phyloP scores from a whole-genome alignment of 2,113 vertebrate genomes.

The Geothlypis trichas region DNA sequence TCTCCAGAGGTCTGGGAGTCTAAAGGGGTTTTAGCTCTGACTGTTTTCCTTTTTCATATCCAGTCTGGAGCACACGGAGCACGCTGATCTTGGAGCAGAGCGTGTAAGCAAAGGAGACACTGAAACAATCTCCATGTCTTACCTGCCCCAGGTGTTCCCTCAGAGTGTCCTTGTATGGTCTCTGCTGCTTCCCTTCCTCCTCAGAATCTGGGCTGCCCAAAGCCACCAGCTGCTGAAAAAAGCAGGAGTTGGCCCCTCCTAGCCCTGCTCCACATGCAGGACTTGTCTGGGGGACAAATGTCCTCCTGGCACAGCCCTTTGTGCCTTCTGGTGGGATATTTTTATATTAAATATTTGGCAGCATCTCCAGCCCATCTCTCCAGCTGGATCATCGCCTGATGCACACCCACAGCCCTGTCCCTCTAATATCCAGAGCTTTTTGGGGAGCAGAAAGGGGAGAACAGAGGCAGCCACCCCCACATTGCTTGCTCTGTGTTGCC shows the following conservation, averaged over 20 bases:
- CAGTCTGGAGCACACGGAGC: background rate
- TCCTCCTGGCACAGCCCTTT: background rate
- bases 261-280: background rate
- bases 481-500: background rate
- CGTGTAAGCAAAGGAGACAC: background rate
- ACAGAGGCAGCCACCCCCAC: fast-evolving
- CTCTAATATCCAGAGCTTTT: background rate
- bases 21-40: background rate
- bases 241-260: background rate
- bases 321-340: background rate
- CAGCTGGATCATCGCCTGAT: background rate
- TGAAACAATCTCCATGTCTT: fast-evolving
- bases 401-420: background rate
- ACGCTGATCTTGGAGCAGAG: fast-evolving
- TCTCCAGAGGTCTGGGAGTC: background rate
- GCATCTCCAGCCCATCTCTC: background rate
- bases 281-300: background rate
- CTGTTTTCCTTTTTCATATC: background rate
- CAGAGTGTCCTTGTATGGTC: background rate
- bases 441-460: background rate
- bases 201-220: background rate
- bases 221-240: background rate
- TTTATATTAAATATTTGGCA: background rate
- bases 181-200: background rate
- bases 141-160: background rate